Conservation (phyloP, 2,113 vertebrate species). For the Hippolais icterina region DNA sequence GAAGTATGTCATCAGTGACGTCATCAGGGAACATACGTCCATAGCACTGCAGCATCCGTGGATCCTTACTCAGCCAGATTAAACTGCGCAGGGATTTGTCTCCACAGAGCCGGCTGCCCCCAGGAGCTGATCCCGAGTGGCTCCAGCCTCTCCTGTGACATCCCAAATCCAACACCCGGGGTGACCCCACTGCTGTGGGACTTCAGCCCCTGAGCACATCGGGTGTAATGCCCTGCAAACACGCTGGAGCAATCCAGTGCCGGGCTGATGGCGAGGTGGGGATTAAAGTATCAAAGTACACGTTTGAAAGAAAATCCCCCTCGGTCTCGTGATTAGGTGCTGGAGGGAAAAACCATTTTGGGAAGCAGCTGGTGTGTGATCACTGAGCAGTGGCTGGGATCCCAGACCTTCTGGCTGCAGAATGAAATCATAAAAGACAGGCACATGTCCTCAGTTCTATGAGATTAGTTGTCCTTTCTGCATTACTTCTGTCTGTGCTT, state of each 20-base stretch:
- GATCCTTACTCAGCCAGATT: fast-evolving
- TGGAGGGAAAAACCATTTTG: background rate
- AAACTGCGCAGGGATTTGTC: fast-evolving
- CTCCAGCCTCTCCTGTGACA: background rate
- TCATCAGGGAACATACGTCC: fast-evolving
- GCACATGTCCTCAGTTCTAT: fast-evolving
- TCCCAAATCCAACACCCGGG: fast-evolving
- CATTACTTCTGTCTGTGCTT: background rate
- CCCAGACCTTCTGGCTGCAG: background rate
- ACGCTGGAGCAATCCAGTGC: background rate
- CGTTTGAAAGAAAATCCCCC: background rate
- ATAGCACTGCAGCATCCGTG: fast-evolving
- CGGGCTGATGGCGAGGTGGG: background rate
- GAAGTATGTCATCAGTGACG: fast-evolving
- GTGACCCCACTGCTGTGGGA: fast-evolving
- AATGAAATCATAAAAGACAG: background rate
- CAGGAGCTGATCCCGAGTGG: background rate
- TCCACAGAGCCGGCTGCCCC: fast-evolving
- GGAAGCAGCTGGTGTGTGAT: background rate
- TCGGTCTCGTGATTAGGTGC: background rate
- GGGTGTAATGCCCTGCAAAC: background rate
- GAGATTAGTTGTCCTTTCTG: background rate
- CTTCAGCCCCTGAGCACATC: fast-evolving
- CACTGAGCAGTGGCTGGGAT: background rate
- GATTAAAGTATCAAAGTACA: background rate